Base-by-base conservation (phyloP, 2,113 vertebrate species). In the Capreolus pygargus region DNA sequence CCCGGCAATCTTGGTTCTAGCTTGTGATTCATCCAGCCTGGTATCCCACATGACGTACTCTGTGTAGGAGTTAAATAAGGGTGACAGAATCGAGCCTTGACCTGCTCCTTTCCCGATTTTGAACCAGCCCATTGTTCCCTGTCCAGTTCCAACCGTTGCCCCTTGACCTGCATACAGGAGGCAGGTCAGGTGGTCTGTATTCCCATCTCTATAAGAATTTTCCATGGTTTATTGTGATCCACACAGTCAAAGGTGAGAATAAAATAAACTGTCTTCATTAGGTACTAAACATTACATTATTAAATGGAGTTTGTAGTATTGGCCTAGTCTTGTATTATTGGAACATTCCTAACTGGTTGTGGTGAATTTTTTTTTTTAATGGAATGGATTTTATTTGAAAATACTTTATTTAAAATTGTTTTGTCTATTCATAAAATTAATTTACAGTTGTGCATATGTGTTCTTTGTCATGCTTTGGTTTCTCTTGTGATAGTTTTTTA, bases 391-490 rank as follows among this genome's bases (percentile, higher is more conserved):
- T 60, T 92, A 7, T 78, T 95, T 91, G 27, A 16, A 86, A 36
- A 76, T 50, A 64, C 92, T 98, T 93, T 67, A 86, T 60, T 89
- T 67, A 93, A 82, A 61, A 83, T 95, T 81, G 83, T 93, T 84
- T 25, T 6, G 45, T 76, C 23, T 93, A 0, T 67, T 89, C 43
- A 36, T 89, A 91, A 95, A 93, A 79, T 96, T 70, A 90, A 79
- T 58, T 81, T 85, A 57, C 0, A 82, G 1, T 64, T 83, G 30
- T 78, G 12, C 33, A 1, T 87, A 15, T 45, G 5, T 85, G 9
- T 21, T 78, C 12, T 88, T 91, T 76, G 28, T 67, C 45, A 58
- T 52, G 3, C 83, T 95, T 96, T 90, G 23, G 6, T 82, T 94
- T 95, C 25, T 79, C 39, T 82, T 87, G 7, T 91, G 61, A 64